Percentiles rank a stretch among this genome's conserved stretches.
These are phyloP conservation scores for Cyphomyrmex costatus DNA, from an alignment of 1,140 invertebrate genomes.

Conservation along the genomic window DNA sequence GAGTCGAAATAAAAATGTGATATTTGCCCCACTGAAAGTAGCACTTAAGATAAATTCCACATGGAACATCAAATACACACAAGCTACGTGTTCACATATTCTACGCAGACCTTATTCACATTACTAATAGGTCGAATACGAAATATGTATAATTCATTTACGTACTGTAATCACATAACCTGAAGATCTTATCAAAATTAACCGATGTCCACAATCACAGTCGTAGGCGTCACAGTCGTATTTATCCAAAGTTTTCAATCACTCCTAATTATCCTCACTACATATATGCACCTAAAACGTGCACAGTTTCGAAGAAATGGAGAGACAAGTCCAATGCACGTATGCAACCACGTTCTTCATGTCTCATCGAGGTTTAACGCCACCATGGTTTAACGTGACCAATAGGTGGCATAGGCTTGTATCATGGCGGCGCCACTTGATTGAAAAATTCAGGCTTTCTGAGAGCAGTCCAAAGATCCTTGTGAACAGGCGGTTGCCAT, in stretches of 20 bases:
- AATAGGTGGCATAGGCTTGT: not conserved
- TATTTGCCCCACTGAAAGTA: not conserved
- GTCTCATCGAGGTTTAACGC: no score
- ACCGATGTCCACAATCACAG: not conserved
- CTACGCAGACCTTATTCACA: no score
- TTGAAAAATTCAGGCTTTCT: not conserved
- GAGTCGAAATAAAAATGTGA: not conserved
- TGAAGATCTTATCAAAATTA: not conserved
- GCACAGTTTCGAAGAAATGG: not conserved
- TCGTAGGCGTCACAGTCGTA: no score
- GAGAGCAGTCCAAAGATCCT: not conserved
- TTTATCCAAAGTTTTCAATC: not conserved
- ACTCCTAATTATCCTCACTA: not conserved
- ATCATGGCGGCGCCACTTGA: constrained; percentile 30
- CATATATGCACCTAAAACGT: constrained; percentile 1
- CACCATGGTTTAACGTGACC: not conserved
- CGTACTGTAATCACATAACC: constrained; percentile 6
- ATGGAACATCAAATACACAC: not conserved
- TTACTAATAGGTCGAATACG: not conserved
- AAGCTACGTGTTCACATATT: not conserved
- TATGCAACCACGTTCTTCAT: no score
- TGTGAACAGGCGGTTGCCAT: not conserved
- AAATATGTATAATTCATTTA: constrained; percentile 12
- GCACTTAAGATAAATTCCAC: not conserved
- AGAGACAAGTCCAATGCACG: constrained; percentile 13